These are phyloP conservation scores for Zingel zingel DNA, from an alignment of 2,113 vertebrate species.

Conservation along the genomic window DNA sequence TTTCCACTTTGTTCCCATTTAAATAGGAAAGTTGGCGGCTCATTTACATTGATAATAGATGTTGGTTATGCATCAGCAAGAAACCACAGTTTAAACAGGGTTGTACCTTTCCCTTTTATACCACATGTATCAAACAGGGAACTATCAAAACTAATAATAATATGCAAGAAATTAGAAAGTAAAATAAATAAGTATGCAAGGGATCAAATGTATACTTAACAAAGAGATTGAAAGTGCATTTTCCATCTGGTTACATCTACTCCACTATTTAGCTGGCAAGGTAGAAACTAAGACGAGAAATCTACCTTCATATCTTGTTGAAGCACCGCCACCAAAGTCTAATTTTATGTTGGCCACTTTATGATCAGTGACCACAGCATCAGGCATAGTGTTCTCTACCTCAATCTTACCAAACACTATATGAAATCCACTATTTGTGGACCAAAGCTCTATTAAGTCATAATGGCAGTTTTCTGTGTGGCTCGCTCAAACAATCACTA, in stretches of 20 bases:
- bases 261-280: neutral
- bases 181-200: neutral
- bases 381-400: neutral
- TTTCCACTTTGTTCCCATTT: constrained; percentile 71
- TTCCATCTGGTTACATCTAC: neutral
- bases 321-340: neutral
- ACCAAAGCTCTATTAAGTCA: neutral
- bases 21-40: constrained; percentile 69
- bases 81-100: constrained; percentile 44
- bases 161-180: neutral
- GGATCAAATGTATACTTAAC: neutral
- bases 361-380: neutral
- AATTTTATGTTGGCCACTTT: neutral
- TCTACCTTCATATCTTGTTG: neutral
- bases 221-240: neutral
- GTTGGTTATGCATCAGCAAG: constrained; percentile 65
- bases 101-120: constrained; percentile 20
- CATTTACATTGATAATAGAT: constrained; percentile 76
- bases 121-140: neutral
- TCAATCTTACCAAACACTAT: neutral
- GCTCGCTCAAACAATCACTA: constrained; percentile 1
- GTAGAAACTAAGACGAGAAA: neutral
- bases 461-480: neutral
- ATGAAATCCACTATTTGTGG: neutral
- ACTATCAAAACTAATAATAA: neutral